Conservation (phyloP, 2,888 invertebrate species). For the Caenorhabditis sp. region DNA sequence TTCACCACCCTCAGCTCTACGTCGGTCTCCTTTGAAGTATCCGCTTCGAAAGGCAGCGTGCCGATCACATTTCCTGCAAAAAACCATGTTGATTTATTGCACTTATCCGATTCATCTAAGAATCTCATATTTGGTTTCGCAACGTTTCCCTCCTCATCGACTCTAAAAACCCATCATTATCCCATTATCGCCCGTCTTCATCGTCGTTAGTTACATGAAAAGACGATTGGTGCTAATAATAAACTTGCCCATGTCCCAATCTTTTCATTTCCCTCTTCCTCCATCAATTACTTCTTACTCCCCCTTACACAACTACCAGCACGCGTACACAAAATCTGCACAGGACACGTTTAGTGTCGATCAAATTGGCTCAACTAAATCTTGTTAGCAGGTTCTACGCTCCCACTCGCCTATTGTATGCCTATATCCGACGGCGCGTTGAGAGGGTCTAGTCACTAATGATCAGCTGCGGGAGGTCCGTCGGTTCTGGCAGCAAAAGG, state of each 20-base stretch:
- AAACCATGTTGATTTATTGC: constrained; percentile 37
- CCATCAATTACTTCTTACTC: constrained; percentile 2
- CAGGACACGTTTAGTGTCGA: constrained; percentile 54
- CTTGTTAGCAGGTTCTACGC: constrained; percentile 54
- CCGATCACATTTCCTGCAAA: constrained; percentile 67
- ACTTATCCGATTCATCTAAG: constrained; percentile 42
- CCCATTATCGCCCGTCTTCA: constrained; percentile 39
- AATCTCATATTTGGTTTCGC: constrained; percentile 48
- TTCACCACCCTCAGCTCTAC: constrained; percentile 76
- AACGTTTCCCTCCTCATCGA: constrained; percentile 26
- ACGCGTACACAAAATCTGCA: constrained; percentile 8
- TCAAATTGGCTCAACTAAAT: constrained; percentile 70
- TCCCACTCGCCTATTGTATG: constrained; percentile 53
- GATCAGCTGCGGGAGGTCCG: constrained; percentile 43
- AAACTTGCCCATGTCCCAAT: constrained; percentile 48
- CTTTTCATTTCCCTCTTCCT: constrained; percentile 11
- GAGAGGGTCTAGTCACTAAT: constrained; percentile 49
- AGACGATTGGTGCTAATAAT: constrained; percentile 62
- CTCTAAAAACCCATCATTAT: constrained; percentile 31
- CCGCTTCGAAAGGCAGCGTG: constrained; percentile 66
- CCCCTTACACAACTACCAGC: not conserved
- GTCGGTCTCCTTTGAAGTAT: constrained; percentile 66
- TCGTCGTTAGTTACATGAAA: constrained; percentile 31
- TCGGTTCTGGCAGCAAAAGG: constrained; percentile 6
- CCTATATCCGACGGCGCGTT: constrained; percentile 43